Evolutionary conservation across 2,797 vertebrate genomes (phyloP).

Genomic region (Periparus ater): DNA sequence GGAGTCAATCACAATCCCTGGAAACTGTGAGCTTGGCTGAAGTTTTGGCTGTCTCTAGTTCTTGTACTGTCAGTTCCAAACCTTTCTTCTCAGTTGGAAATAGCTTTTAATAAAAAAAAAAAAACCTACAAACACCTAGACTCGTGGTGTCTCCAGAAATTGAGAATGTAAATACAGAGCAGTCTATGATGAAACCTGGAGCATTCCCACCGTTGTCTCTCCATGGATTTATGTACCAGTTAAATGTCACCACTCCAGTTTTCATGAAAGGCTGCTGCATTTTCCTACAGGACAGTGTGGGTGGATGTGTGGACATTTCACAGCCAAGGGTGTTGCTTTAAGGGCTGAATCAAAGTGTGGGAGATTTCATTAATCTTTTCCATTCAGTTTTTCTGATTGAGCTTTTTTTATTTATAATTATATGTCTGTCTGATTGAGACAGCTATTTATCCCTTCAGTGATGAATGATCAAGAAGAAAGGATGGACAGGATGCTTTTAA

Average conservation of each 20-base stretch:
- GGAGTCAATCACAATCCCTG: neutral
- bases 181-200: neutral
- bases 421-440: conserved; percentile 33
- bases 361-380: conserved; percentile 3
- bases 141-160: neutral
- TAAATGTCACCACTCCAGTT: neutral
- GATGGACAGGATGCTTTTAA: conserved; percentile 35
- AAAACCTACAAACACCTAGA: neutral
- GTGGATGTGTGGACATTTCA: neutral
- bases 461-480: conserved; percentile 40
- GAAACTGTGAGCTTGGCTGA: neutral
- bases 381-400: conserved; percentile 20
- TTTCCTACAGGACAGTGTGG: neutral
- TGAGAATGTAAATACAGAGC: neutral
- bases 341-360: neutral
- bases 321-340: neutral
- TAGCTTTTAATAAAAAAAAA: neutral
- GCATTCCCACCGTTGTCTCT: neutral
- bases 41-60: neutral
- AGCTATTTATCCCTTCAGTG: conserved; percentile 19
- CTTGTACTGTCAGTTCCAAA: neutral
- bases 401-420: conserved; percentile 49
- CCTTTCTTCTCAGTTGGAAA: neutral
- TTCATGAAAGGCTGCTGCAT: neutral
- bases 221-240: neutral